Percentiles rank a stretch among this genome's conserved stretches.
phyloP scores from a whole-genome alignment of 2,797 vertebrate species.

The Bufotes viridis region DNA sequence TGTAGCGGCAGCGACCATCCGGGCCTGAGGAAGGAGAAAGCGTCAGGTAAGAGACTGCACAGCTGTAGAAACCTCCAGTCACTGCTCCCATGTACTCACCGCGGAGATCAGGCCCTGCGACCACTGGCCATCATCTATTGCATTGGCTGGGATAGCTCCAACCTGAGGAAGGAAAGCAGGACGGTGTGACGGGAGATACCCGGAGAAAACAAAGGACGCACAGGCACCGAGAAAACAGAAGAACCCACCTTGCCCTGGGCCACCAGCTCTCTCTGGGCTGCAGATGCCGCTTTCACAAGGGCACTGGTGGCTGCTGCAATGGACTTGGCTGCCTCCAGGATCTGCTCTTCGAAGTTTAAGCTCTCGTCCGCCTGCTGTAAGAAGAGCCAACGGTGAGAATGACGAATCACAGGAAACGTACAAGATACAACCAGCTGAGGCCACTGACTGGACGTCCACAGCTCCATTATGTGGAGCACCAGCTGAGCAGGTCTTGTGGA shows the following conservation, averaged over 20 bases:
- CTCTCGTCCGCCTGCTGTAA: slow-evolving; percentile 93
- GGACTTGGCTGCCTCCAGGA: slow-evolving; percentile 96
- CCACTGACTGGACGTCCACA: too few relatives aligned
- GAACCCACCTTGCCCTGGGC: slow-evolving; percentile 94
- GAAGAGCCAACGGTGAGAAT: neutral
- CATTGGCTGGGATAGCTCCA: slow-evolving; percentile 90
- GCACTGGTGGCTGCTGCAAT: slow-evolving; percentile 97
- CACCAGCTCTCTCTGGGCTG: slow-evolving; percentile 95
- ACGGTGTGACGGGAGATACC: neutral
- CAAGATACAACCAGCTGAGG: neutral
- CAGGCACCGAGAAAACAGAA: accelerated
- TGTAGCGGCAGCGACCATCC: slow-evolving; percentile 87
- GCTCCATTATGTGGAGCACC: too few relatives aligned
- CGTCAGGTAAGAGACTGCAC: neutral
- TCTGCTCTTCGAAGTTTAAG: slow-evolving; percentile 98
- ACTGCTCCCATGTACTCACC: slow-evolving; percentile 75
- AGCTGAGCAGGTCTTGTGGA: too few relatives aligned
- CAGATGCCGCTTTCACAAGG: slow-evolving; percentile 96
- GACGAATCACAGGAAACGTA: neutral
- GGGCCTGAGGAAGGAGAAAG: slow-evolving; percentile 71
- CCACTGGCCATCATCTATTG: slow-evolving; percentile 96
- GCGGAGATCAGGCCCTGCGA: slow-evolving; percentile 98
- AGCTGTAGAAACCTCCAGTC: neutral
- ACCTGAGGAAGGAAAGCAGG: slow-evolving; percentile 75
- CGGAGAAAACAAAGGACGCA: neutral